Evolutionary conservation across 2,797 vertebrate species (phyloP), one percentile per base, ranked within the genome.

Genomic region (Artibeus lituratus): DNA sequence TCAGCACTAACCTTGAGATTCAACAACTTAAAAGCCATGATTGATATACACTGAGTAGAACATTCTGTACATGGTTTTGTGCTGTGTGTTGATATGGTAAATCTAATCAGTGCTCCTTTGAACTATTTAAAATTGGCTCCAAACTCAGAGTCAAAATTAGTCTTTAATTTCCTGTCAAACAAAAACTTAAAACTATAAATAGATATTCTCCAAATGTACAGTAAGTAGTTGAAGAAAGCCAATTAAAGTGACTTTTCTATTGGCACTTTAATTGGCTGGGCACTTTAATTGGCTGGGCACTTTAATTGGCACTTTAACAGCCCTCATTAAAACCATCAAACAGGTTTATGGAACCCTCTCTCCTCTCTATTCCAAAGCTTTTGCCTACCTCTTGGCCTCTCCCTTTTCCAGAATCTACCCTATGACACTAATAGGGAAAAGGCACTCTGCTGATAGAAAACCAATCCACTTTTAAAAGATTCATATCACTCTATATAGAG

Each of bases 111-210:
- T 42, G 24, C 16, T 91, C 29, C 26, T 77, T 80, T 87, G 57
- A 94, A 65, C 80, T 55, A 77, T n/a, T 93, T 84, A 83, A 96
- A 84, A 87, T 53, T 84, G 84, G 19, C 12, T 94, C 24, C 22
- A 94, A 91, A 77, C 18, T 93, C 44, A 76, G 67, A 44, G 85
- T 82, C 44, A 92, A 62, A 92, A 53, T 57, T 92, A n/a, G 69
- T 39, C 67, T 65, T 32, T 70, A 74, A 82, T 81, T 87, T 77
- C 10, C 37, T 77, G 7, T 73, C 65, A 80, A 90, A 26, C 21
- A 80, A 32, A 94, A 90, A 18, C 82, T 76, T 92, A 77, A 92
- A 85, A 10, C 22, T 47, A 21, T 73, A n/a, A 76, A 35, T 82
- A 78, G n/a, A 72, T 76, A 95, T 15, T 73, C 32, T n/a, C 26